A percentile compares a stretch with the other conserved stretches of the same genome.
These are phyloP conservation scores for Heterotis niloticus DNA, from an alignment of 2,113 vertebrate species.

Conservation along the genomic window DNA sequence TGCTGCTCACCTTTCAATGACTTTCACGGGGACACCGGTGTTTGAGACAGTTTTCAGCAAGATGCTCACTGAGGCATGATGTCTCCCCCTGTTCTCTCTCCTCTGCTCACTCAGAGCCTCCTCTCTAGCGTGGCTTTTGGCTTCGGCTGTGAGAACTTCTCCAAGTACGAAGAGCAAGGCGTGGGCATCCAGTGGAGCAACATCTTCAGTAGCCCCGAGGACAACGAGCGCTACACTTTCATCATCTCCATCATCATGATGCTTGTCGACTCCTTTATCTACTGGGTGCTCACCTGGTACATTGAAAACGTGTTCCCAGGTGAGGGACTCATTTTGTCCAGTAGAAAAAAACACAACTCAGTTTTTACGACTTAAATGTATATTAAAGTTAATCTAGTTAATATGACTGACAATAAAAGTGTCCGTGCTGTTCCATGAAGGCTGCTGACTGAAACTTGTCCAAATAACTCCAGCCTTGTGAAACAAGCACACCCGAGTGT, in stretches of 20 bases:
- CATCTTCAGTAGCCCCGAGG: constrained; percentile 73
- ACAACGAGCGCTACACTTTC: constrained; percentile 80
- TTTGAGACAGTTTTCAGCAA: too few species aligned
- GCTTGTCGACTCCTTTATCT: constrained; percentile 77
- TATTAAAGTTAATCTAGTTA: too few species aligned
- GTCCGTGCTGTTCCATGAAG: too few species aligned
- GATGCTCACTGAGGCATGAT: too few species aligned
- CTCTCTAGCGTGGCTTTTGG: constrained; percentile 93
- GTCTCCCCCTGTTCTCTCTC: background rate
- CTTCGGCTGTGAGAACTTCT: constrained; percentile 87
- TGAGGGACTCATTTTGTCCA: constrained; percentile 45
- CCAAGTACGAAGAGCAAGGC: constrained; percentile 89
- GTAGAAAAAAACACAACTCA: too few species aligned
- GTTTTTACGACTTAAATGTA: too few species aligned
- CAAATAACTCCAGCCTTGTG: too few species aligned
- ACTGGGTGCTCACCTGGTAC: constrained; percentile 91
- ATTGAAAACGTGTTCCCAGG: constrained; percentile 95
- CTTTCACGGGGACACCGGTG: too few species aligned
- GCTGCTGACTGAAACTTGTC: too few species aligned
- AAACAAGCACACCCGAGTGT: too few species aligned
- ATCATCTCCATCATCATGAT: constrained; percentile 82
- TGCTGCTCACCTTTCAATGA: too few species aligned
- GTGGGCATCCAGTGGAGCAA: constrained; percentile 91
- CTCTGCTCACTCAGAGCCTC: constrained; percentile 71
- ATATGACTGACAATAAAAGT: too few species aligned